Conservation (phyloP, 1,140 invertebrate genomes). For the Battus philenor region DNA sequence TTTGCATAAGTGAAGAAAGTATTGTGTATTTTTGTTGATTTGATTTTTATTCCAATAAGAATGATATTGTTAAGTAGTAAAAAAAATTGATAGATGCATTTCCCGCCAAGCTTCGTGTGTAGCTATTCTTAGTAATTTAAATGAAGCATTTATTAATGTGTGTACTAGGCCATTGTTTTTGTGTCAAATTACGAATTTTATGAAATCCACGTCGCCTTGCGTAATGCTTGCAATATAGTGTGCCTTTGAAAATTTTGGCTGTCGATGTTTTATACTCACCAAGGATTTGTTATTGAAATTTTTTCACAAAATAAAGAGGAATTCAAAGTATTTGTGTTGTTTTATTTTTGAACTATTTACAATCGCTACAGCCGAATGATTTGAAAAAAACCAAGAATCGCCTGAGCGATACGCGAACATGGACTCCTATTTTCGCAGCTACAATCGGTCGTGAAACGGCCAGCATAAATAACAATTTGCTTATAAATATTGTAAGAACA, state of each 20-base stretch:
- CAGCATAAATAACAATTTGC: too few relatives aligned
- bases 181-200: slow-evolving; percentile 18
- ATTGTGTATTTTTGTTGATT: slow-evolving; percentile 32
- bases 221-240: slow-evolving; percentile 25
- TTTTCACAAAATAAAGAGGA: slow-evolving; percentile 63
- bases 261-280: slow-evolving; percentile 40
- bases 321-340: slow-evolving; percentile 52
- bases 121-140: slow-evolving; percentile 26
- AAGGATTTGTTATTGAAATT: slow-evolving; percentile 48
- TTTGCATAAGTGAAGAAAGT: slow-evolving; percentile 59
- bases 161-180: slow-evolving; percentile 13
- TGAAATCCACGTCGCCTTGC: too few relatives aligned
- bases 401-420: too few relatives aligned
- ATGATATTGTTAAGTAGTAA: too few relatives aligned
- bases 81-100: slow-evolving; percentile 22
- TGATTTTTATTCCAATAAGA: slow-evolving; percentile 24
- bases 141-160: slow-evolving; percentile 26
- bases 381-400: too few relatives aligned
- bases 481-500: too few relatives aligned
- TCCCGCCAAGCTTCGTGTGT: slow-evolving; percentile 21
- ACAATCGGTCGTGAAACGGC: too few relatives aligned
- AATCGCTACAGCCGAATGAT: too few relatives aligned
- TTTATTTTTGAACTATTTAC: too few relatives aligned
- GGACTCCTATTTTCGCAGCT: too few relatives aligned
- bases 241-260: slow-evolving; percentile 48